Evolutionary conservation across 2,888 invertebrate species (phyloP).

Genomic region (Belgica antarctica): DNA sequence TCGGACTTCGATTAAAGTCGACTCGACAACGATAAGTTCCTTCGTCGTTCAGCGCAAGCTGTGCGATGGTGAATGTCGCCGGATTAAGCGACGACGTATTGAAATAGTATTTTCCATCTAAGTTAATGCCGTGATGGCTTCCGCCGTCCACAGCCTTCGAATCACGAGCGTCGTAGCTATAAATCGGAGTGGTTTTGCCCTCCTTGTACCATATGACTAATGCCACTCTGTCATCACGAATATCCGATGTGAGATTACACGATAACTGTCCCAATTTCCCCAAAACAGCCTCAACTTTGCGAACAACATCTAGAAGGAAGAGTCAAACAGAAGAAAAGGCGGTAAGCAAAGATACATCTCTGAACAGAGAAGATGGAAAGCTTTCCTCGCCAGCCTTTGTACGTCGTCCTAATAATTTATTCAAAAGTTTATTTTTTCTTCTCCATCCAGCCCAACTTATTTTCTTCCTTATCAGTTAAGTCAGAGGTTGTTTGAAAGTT

Average conservation of each 20-base stretch:
- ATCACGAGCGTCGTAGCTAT: conserved; percentile 45
- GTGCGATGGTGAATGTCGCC: conserved; percentile 53
- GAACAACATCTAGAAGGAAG: conserved; percentile 38
- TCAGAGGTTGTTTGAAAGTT: no score
- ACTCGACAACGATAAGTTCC: conserved; percentile 62
- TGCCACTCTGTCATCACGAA: conserved; percentile 60
- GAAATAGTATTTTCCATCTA: conserved; percentile 49
- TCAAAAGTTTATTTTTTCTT: conserved; percentile 8
- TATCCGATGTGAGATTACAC: conserved; percentile 60
- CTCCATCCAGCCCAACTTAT: background rate
- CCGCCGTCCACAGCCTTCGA: conserved; percentile 48
- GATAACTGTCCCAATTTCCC: conserved; percentile 61
- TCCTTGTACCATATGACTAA: conserved; percentile 66
- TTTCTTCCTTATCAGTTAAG: no score
- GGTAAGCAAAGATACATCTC: background rate
- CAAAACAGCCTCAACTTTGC: conserved; percentile 58
- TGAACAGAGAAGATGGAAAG: background rate
- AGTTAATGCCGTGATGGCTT: conserved; percentile 52
- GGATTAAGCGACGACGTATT: conserved; percentile 46
- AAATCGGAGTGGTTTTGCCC: conserved; percentile 58
- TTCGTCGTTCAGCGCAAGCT: conserved; percentile 57
- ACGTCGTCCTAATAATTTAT: conserved; percentile 12
- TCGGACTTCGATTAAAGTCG: conserved; percentile 62
- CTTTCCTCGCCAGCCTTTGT: background rate
- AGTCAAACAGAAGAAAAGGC: background rate